These are phyloP conservation scores for Drosophila funebris DNA, from an alignment of 1,140 invertebrate genomes.

Conservation along the genomic window DNA sequence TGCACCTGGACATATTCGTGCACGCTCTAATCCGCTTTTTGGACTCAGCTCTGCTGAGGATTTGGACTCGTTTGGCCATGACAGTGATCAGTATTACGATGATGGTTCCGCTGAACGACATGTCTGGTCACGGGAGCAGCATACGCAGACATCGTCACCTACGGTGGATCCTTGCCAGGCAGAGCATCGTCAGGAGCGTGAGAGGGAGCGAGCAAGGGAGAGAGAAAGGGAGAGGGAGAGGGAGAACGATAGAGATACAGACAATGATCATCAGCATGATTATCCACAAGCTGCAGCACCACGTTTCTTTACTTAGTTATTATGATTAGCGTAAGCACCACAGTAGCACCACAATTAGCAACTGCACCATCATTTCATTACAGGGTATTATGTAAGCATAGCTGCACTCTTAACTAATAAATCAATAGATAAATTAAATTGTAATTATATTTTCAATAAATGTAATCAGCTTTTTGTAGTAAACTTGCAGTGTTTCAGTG, in stretches of 20 bases:
- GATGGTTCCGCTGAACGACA: conserved; percentile 2
- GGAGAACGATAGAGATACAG: neutral
- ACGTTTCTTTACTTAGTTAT: conserved; percentile 56
- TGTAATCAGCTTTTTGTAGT: too few species aligned
- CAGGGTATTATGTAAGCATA: neutral
- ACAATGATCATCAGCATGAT: conserved; percentile 9
- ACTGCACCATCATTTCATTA: conserved; percentile 15
- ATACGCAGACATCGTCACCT: neutral
- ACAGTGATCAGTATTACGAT: conserved; percentile 34
- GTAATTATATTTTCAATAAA: too few species aligned
- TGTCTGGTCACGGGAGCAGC: conserved; percentile 2
- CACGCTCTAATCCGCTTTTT: neutral
- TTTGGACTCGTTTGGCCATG: conserved; percentile 3
- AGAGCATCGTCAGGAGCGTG: conserved; percentile 40
- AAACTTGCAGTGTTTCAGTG: too few species aligned
- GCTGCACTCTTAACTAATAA: neutral
- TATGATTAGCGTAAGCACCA: conserved; percentile 26
- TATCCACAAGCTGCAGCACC: conserved; percentile 5
- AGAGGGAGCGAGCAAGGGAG: conserved; percentile 3
- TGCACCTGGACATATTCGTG: neutral
- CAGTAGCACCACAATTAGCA: conserved; percentile 47
- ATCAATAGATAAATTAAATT: neutral
- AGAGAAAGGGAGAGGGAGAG: neutral
- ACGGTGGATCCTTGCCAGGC: conserved; percentile 55
- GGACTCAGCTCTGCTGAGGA: conserved; percentile 15